phyloP scores from a whole-genome alignment of 2,888 invertebrate genomes.

The Eupithecia dodoneata region DNA sequence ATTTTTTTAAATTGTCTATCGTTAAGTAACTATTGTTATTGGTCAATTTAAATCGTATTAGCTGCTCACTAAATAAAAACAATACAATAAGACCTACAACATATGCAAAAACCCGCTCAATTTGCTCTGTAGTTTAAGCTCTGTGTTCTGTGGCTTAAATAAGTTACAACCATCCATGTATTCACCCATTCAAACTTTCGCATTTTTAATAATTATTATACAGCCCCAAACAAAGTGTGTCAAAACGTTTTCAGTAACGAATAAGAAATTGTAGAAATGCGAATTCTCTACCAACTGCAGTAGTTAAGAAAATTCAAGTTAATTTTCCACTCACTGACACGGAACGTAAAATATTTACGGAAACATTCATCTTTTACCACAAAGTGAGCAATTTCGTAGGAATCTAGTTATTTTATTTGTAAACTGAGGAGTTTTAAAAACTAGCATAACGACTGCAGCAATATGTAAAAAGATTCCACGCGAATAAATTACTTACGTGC shows the following conservation, averaged over 20 bases:
- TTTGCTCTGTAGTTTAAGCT: not conserved
- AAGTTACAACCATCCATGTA: not conserved
- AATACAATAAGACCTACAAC: too few relatives aligned
- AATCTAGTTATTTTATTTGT: not conserved
- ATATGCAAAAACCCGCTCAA: too few relatives aligned
- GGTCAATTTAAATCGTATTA: too few relatives aligned
- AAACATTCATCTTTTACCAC: constrained; percentile 7
- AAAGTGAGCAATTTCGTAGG: constrained; percentile 20
- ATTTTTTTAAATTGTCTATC: too few relatives aligned
- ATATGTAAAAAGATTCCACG: not conserved
- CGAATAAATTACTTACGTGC: not conserved
- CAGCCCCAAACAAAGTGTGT: not conserved
- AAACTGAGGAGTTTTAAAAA: not conserved
- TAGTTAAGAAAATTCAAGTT: not conserved
- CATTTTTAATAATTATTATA: not conserved
- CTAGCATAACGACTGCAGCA: too few relatives aligned
- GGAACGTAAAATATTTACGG: constrained; percentile 21
- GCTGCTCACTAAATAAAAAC: too few relatives aligned
- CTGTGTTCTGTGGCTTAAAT: too few relatives aligned
- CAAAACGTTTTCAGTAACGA: not conserved
- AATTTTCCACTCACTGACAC: constrained; percentile 6
- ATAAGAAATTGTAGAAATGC: not conserved
- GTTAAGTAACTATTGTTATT: too few relatives aligned
- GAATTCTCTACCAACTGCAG: constrained; percentile 6
- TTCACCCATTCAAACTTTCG: not conserved